Evolutionary conservation across 2,797 vertebrate genomes (phyloP), one percentile per base, ranked within the genome.

Genomic region (Sebastes oblongus): DNA sequence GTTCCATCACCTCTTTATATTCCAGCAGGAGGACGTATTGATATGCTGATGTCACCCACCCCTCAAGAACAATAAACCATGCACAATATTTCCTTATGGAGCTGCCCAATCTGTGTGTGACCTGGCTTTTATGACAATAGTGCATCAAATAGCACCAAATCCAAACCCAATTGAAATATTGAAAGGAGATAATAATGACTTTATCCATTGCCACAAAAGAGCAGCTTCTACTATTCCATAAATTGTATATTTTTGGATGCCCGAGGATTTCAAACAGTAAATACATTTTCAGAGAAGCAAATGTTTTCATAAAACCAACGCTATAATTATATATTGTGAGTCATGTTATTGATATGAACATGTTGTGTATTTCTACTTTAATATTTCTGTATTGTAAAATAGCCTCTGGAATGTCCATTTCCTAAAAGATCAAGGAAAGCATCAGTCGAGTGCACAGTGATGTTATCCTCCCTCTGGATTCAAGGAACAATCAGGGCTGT

Each of bases 1-100:
- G 50, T 61, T 62, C 70, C 72, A 62, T 46, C 66, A 30, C 75
- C 46, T 71, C 46, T 82, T 84, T 76, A 87, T 90, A 86, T 72
- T 9, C 34, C 68, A 67, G 77, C 75, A 75, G 85, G 72, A 76
- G 84, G 80, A 6, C 56, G 71, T 69, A 50, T 14, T 32, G 30
- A n/a, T 56, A 34, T 20, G 65, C 67, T 86, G 78, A 88, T 73
- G 86, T 84, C 73, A 88, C 6, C 2, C 13, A 4, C 42, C 10
- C 2, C 7, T 55, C 25, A 36, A 67, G 5, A 75, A 59, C 16
- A 58, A 78, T 66, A 18, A 27, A 7, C 1, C 5, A 46, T 0
- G 22, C 58, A 65, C 22, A n/a, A 4, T 42, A 0, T 34, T 5
- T 39, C 6, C 16, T 22, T 1, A 54, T 2, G 12, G 9, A 27